Evolutionary conservation across 2,113 vertebrate species (phyloP).

Genomic region (Mormyrus lacerda): DNA sequence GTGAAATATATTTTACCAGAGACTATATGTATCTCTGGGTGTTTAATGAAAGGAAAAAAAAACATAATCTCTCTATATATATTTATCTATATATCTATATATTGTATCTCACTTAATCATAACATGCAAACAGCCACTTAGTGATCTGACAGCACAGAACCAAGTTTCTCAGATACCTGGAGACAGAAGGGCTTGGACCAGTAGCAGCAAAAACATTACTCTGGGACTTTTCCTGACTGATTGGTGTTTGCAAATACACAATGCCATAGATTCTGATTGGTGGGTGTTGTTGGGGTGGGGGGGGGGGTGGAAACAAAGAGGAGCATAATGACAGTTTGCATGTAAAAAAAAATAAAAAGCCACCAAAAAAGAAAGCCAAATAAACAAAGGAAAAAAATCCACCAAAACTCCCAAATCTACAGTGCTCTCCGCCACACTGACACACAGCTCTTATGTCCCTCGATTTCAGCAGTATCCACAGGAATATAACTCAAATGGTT

Average conservation of each 20-base stretch:
- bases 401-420: not conserved
- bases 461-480: not conserved
- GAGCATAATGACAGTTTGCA: not conserved
- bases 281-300: not conserved
- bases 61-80: slow-evolving; percentile 32
- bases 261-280: slow-evolving; percentile 21
- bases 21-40: slow-evolving; percentile 44
- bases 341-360: not conserved
- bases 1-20: slow-evolving; percentile 41
- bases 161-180: slow-evolving; percentile 48
- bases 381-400: no score
- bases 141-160: slow-evolving; percentile 67
- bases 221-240: slow-evolving; percentile 34
- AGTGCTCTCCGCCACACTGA: not conserved
- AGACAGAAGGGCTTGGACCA: slow-evolving; percentile 21
- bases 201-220: slow-evolving; percentile 33
- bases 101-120: slow-evolving; percentile 66
- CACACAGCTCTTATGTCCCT: not conserved
- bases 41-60: slow-evolving; percentile 49
- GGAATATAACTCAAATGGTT: not conserved
- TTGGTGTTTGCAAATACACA: slow-evolving; percentile 1
- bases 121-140: slow-evolving; percentile 73
- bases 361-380: not conserved
- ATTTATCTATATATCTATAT: slow-evolving; percentile 52
- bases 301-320: not conserved